Evolutionary conservation across 2,797 vertebrate genomes (phyloP).

Genomic region (Emydoidea blandingii): DNA sequence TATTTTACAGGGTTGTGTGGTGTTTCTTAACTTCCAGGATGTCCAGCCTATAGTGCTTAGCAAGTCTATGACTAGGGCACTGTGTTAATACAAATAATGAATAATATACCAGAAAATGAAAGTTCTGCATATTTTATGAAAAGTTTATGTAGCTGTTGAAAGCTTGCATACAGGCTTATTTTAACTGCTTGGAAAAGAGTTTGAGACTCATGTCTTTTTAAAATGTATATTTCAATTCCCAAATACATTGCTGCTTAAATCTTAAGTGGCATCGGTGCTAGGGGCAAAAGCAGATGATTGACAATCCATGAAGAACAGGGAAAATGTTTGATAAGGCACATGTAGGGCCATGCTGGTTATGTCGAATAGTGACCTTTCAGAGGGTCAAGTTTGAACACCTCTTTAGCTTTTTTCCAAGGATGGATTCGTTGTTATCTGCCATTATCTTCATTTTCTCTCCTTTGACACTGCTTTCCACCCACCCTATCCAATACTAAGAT

Average conservation of each 20-base stretch:
- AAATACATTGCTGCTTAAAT: not conserved
- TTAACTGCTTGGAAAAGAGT: not conserved
- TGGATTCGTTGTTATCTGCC: not conserved
- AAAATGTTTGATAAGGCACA: not conserved
- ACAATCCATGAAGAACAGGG: not conserved
- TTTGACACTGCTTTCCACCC: not conserved
- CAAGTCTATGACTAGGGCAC: not conserved
- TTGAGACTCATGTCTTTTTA: not conserved
- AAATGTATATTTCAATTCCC: not conserved
- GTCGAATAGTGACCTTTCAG: constrained; percentile 22
- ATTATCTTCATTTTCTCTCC: not conserved
- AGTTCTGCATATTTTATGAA: not conserved
- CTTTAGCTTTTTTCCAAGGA: constrained; percentile 4
- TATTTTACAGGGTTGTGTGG: not conserved
- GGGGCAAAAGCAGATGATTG: not conserved
- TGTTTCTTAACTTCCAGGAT: constrained; percentile 41
- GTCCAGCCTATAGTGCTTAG: not conserved
- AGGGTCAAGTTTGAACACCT: constrained; percentile 7
- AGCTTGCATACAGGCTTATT: not conserved
- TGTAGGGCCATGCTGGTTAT: not conserved
- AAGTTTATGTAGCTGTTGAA: not conserved
- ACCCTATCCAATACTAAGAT: not conserved
- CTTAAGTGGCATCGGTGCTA: not conserved
- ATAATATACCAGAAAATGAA: not conserved
- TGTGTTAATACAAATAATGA: not conserved